Evolutionary conservation across 1,140 invertebrate species (phyloP).

Genomic region (Trialeurodes vaporariorum): DNA sequence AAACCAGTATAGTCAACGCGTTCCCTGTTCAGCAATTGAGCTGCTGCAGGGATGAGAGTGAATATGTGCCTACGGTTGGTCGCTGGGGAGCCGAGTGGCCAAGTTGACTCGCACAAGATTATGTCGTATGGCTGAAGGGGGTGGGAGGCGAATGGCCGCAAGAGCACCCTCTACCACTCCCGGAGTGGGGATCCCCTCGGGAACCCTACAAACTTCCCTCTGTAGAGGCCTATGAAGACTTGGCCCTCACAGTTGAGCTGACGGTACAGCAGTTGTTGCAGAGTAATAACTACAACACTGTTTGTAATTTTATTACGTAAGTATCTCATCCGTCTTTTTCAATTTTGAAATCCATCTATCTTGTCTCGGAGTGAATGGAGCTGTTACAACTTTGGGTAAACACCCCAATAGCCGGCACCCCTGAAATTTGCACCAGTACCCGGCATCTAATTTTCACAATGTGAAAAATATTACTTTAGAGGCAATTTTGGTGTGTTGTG

Average conservation of each 20-base stretch:
- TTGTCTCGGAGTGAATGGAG: too few relatives aligned
- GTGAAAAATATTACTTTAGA: too few relatives aligned
- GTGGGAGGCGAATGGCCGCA: slow-evolving; percentile 40
- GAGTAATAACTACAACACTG: slow-evolving; percentile 72
- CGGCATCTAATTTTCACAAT: too few relatives aligned
- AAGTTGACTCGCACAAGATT: slow-evolving; percentile 66
- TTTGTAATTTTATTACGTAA: slow-evolving; percentile 64
- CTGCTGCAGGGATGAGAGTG: slow-evolving; percentile 47
- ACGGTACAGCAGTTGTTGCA: slow-evolving; percentile 61
- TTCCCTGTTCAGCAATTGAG: slow-evolving; percentile 43
- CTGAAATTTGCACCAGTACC: too few relatives aligned
- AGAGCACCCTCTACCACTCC: slow-evolving; percentile 51
- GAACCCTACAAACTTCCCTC: slow-evolving; percentile 41
- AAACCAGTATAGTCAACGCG: slow-evolving; percentile 39
- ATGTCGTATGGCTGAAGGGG: slow-evolving; percentile 16
- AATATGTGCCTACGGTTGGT: slow-evolving; percentile 59
- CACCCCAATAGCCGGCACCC: too few relatives aligned
- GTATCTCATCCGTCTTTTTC: too few relatives aligned
- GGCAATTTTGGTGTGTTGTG: too few relatives aligned
- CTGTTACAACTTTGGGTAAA: too few relatives aligned
- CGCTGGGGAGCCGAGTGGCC: slow-evolving; percentile 81
- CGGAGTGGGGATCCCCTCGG: slow-evolving; percentile 44
- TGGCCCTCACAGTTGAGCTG: slow-evolving; percentile 60
- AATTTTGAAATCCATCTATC: background rate
- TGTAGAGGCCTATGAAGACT: slow-evolving; percentile 62